Base-by-base conservation (phyloP, 2,888 invertebrate genomes). In the Parasteatoda lunata region DNA sequence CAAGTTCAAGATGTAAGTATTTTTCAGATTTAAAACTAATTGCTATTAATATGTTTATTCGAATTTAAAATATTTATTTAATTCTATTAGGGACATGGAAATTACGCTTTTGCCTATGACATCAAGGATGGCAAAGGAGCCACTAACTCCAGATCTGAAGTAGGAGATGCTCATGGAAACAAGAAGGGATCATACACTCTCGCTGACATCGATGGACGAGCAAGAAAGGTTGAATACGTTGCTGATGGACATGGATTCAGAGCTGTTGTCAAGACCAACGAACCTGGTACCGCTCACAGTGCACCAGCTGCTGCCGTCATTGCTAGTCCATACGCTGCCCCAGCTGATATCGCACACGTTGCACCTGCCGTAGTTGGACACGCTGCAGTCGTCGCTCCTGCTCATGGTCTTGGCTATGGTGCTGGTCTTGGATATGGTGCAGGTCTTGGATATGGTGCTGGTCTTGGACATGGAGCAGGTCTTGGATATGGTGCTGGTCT, bases 221-320 rank as follows among this genome's bases (percentile, higher is more conserved):
- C 88, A 15, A 71, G 89, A 52, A 68, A 77, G 11, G 89, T 89
- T 4, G 89, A 89, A n/a, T 89, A 89, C 64, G 84, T 84, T n/a
- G 87, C 87, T 52, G 87, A 88, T 64, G 83, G 68, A 52, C 65
- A 59, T 30, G 83, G 87, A 73, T 88, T 88, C 87, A 66, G 87
- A 4, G 87, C 87, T 68, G 54, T 66, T n/a, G 82, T 88, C 68
- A 77, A 88, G 77, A 88, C 87, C 73, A 88, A 88, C 75, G 87
- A 88, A 54, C 87, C 81, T 5, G 87, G 87, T 59, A 88, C 87
- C 51, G 87, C 87, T 54, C 48, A 65, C 68, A 77, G 77, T 49
- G 77, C 81, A 64, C 76, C 87, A 13, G 87, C 77, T 8, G 87
- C 77, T 15, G 82, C 83, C 64, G 49, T 77, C 68, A 68, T 77